A percentile compares a stretch with the other conserved stretches of the same genome.
These are phyloP conservation scores for Lepidostoma basale DNA, from an alignment of 1,140 invertebrate species.

Conservation along the genomic window DNA sequence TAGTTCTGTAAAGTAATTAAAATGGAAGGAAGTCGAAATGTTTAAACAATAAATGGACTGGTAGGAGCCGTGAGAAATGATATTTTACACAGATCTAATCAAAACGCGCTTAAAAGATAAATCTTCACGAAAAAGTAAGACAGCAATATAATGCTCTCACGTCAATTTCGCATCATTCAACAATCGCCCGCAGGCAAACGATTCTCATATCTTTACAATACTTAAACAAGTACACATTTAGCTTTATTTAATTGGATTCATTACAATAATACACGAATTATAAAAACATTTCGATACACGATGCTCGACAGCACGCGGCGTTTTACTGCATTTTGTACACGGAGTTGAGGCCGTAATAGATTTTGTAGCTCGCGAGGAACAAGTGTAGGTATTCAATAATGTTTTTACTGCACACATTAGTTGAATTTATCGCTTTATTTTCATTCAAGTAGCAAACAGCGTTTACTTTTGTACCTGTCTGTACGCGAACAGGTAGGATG, in stretches of 20 bases:
- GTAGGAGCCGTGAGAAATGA: conserved; percentile 15
- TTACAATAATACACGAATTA: no score
- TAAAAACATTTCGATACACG: no score
- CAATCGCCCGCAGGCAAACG: conserved; percentile 1
- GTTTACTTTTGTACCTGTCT: conserved; percentile 10
- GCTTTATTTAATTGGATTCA: neutral
- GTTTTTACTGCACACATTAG: no score
- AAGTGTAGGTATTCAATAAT: no score
- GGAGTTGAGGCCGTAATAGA: no score
- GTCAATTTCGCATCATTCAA: conserved; percentile 11
- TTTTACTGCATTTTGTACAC: no score
- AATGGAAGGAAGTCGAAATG: no score
- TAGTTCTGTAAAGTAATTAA: no score
- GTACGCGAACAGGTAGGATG: neutral
- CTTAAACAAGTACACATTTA: neutral
- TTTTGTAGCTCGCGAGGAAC: no score
- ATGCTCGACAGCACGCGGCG: no score
- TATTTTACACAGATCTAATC: neutral
- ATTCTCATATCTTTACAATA: neutral
- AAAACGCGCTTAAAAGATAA: neutral
- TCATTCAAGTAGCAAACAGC: conserved; percentile 9
- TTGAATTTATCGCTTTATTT: conserved; percentile 21
- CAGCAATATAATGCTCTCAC: neutral
- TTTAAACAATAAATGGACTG: conserved; percentile 8
- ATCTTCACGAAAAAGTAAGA: neutral